These are phyloP conservation scores for Psix sp. DNA, from an alignment of 1,140 invertebrate species.

Conservation along the genomic window DNA sequence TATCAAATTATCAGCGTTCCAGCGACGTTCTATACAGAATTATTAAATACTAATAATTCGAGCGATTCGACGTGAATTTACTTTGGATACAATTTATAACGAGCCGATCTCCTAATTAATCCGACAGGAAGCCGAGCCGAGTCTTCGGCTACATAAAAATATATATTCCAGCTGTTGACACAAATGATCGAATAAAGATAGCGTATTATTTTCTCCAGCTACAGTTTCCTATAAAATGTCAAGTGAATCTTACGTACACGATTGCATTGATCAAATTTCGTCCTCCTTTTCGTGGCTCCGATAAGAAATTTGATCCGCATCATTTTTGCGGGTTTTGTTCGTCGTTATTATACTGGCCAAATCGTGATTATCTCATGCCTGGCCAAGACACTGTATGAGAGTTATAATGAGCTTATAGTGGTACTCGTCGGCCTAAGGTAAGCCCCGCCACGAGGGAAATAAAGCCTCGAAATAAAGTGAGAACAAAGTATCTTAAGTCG, in stretches of 20 bases:
- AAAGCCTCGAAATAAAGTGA: slow-evolving; percentile 20
- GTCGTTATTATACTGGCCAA: slow-evolving; percentile 17
- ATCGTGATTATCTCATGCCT: slow-evolving; percentile 28
- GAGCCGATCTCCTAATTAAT: too few species aligned
- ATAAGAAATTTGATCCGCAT: slow-evolving; percentile 49
- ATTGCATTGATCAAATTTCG: slow-evolving; percentile 45
- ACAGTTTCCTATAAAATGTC: slow-evolving; percentile 51
- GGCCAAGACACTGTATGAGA: slow-evolving; percentile 35
- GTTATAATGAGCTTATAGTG: slow-evolving; percentile 40
- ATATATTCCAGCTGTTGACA: slow-evolving; percentile 37
- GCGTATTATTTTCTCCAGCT: slow-evolving; percentile 41
- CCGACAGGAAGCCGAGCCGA: too few species aligned
- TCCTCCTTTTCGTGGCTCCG: slow-evolving; percentile 30
- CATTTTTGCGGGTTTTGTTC: slow-evolving; percentile 8
- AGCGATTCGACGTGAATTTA: too few species aligned
- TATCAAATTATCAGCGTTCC: too few species aligned
- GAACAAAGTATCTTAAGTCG: slow-evolving; percentile 38
- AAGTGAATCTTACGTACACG: slow-evolving; percentile 43
- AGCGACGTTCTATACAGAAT: too few species aligned
- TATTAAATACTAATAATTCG: too few species aligned
- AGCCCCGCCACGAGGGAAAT: background rate
- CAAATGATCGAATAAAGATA: slow-evolving; percentile 47
- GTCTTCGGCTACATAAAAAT: slow-evolving; percentile 9
- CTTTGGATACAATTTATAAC: too few species aligned
- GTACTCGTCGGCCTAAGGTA: slow-evolving; percentile 2